Evolutionary conservation across 2,113 vertebrate genomes (phyloP), one percentile per base, ranked within the genome.

Genomic region (Crotalus helleri): DNA sequence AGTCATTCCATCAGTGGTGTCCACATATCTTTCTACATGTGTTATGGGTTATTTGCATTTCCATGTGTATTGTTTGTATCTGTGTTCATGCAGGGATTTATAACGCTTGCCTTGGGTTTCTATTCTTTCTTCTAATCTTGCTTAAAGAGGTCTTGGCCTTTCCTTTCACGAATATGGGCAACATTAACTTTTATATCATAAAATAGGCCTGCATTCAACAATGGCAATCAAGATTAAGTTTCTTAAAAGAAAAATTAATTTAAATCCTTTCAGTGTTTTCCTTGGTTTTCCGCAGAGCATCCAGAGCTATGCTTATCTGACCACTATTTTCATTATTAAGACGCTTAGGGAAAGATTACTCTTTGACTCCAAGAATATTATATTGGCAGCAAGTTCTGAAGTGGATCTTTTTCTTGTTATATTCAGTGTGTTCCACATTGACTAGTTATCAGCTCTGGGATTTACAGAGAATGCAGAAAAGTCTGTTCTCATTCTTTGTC

Each of bases 351-450:
- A 95, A 92, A 95, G 94, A 95, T 88, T 95, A 96, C 93, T 95
- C 93, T 91, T 95, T 96, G 93, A 96, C 94, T 97, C 96, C 95
- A 91, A 96, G 95, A 97, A 97, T 97, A 96, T 97, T 96, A 96
- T 96, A 97, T 95, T 95, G 95, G 95, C 93, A 97, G 94, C 91
- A 95, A 96, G 88, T 96, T 97, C 95, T 90, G 12, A 97, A 97
- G 96, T 95, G n/a, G 94, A 94, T 93, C 91, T 53, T 96, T 96
- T 86, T 95, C 95, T 96, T 96, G 93, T 95, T 94, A 95, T 93
- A 95, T 94, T 97, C 95, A 93, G 46, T 95, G 93, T 95, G 95
- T 96, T 97, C 55, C 93, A 92, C 87, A 90, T 97, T 96, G 94
- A 55, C 94, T 96, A 89, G 95, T 93, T 96, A 91, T 95, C 95